Evolutionary conservation across 2,888 invertebrate genomes (phyloP).

Genomic region (Anagyrus pseudococci): DNA sequence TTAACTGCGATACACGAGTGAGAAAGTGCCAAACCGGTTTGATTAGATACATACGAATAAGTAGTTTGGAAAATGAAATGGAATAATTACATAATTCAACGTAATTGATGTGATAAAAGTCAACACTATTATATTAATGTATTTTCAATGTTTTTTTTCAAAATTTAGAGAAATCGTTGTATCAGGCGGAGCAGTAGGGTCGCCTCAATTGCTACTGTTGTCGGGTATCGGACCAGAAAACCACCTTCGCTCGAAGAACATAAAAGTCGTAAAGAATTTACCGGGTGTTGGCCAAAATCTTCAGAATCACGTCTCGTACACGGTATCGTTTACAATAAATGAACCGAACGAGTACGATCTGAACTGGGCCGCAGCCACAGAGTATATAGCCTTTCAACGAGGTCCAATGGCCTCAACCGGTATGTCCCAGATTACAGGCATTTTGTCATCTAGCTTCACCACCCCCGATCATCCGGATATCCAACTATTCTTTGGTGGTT

Average conservation of each 20-base stretch:
- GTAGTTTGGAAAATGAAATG: too few species aligned
- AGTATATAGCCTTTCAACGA: conserved; percentile 68
- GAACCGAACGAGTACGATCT: conserved; percentile 66
- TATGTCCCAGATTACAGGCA: conserved; percentile 71
- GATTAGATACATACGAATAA: too few species aligned
- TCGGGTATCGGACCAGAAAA: conserved; percentile 73
- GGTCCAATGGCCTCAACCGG: conserved; percentile 73
- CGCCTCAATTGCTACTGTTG: conserved; percentile 71
- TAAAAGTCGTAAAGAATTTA: conserved; percentile 68
- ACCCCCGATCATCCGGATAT: conserved; percentile 69
- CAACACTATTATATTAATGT: too few species aligned
- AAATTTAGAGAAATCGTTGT: conserved; percentile 64
- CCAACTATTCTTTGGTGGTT: conserved; percentile 73
- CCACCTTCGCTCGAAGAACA: conserved; percentile 67
- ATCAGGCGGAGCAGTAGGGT: conserved; percentile 71
- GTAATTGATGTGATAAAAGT: too few species aligned
- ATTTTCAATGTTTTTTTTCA: too few species aligned
- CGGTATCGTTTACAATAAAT: conserved; percentile 65
- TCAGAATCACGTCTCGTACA: conserved; percentile 73
- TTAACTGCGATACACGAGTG: too few species aligned
- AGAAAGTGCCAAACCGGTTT: too few species aligned
- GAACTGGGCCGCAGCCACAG: conserved; percentile 69
- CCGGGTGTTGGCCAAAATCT: conserved; percentile 75
- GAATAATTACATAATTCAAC: too few species aligned
- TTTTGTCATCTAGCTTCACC: conserved; percentile 69